Base-by-base conservation (phyloP, 2,113 vertebrate genomes). In the Muscicapa adusta region DNA sequence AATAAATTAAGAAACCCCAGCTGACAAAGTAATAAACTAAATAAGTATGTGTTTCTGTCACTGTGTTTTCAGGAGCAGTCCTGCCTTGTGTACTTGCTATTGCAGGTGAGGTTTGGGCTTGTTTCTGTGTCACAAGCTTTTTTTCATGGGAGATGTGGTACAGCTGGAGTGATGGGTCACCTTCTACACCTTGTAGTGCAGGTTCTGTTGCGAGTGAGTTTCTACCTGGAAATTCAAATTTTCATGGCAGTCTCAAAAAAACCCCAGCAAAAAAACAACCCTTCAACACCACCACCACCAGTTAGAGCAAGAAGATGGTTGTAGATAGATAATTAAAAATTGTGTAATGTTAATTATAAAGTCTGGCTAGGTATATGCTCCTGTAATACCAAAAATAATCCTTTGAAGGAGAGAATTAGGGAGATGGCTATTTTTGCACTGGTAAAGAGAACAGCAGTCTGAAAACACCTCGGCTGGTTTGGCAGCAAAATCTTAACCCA, bases 381-480 rank as follows among this genome's bases (percentile, higher is more conserved):
- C 47, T 80, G 47, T 71, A 74, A 77, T 76, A 84, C n/a, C 24
- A 60, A 89, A 88, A 88, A 76, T 74, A 74, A 60, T 62, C 63
- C 26, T 60, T 77, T 58, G 61, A 74, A 63, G 58, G 76, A 73
- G 28, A 29, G 68, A 77, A 77, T 81, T 77, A 67, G 68, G 72
- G 47, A 77, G 72, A 48, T 2, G 1, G 36, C 72, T 94, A 12
- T 67, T 93, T 94, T 91, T 94, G 56, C 40, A 34, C 67, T 84
- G 68, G 86, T 86, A 67, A 91, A 92, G 77, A 74, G 40, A 91
- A 47, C 63, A 88, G 34, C 85, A 80, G 66, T 94, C 67, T 88
- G 77, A 86, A 94, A 95, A 95, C 78, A 93, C 67, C 71, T 91
- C 1, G 88, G 45, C 68, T 95, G 57, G 56, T 88, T 93, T 94